Percentiles rank a stretch among this genome's conserved stretches.
Conservation (phyloP, 2,113 vertebrate genomes). For the Todiramphus saurophagus region DNA sequence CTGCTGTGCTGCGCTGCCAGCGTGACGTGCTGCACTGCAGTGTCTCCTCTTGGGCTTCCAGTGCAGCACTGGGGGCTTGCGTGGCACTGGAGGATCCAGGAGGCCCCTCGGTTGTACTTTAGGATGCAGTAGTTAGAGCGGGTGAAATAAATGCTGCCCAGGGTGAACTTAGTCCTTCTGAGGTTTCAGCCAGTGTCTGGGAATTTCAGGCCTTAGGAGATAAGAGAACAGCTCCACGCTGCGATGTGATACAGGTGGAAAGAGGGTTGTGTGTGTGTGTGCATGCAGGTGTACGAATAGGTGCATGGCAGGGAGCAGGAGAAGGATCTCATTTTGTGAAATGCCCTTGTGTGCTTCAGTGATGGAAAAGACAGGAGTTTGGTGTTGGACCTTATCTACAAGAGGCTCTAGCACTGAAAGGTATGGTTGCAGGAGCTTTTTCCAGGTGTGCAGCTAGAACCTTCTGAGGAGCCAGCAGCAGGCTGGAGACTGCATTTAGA, state of each 20-base stretch:
- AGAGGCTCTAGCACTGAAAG: not conserved
- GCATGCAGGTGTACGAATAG: not conserved
- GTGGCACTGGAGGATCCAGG: not conserved
- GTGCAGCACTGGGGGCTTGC: not conserved
- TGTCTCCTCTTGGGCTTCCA: not conserved
- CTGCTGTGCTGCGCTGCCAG: not conserved
- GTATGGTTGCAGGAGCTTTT: not conserved
- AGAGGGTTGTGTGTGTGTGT: accelerated
- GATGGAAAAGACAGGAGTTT: not conserved
- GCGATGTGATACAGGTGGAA: not conserved
- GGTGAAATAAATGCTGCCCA: not conserved
- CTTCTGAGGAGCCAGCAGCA: not conserved
- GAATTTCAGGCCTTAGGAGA: not conserved
- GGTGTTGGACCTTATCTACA: not conserved
- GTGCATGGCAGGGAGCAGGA: not conserved
- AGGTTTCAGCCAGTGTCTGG: not conserved
- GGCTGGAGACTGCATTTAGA: not conserved
- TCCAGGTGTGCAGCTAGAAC: not conserved
- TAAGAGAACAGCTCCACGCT: not conserved
- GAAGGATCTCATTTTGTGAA: not conserved
- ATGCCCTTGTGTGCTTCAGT: not conserved
- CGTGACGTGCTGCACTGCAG: accelerated
- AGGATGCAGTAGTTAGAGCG: not conserved
- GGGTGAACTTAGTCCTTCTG: not conserved
- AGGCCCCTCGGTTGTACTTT: not conserved